Evolutionary conservation across 2,797 vertebrate genomes (phyloP), one percentile per base, ranked within the genome.

Genomic region (Diceros bicornis): DNA sequence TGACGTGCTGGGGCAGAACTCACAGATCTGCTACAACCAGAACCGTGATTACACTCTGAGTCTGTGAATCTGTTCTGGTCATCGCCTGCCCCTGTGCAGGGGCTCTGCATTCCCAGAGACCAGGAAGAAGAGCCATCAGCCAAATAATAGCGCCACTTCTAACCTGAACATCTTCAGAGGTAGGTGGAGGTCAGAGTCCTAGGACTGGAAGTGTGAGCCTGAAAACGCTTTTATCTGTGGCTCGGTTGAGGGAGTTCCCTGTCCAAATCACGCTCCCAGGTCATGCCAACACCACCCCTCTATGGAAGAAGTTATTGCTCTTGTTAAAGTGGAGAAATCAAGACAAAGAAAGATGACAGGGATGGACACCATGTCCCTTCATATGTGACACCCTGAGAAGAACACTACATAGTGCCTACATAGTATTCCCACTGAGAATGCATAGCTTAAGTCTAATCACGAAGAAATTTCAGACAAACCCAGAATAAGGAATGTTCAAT

Each of bases 1-100:
- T 93, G 55, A 92, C 41, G 10, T 72, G 68, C 18, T 74, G 69
- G 44, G 75, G 71, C 74, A 83, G 62, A 86, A 92, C 68, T 62
- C 88, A 55, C 64, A 21, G 62, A 55, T 87, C 79, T 37, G 10
- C 7, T 6, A 44, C 41, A 41, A 10, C 74, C 62, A 25, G 20
- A 61, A 72, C 27, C 17, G 29, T 4, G 47, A 83, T 83, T 44
- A 75, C 57, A 72, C 41, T 57, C 13, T 4, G 52, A 74, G 50
- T 10, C 32, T 52, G 57, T 23, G 17, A 78, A 47, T 68, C 47
- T 32, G 0, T 89, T 79, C 57, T 52, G 64, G 13, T 62, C 74
- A 37, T 21, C 1, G 1, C 10, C 29, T 12, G 9, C 20, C 25
- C 14, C 10, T 1, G 34, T 14, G 17, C 52, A 75, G n/a, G 18